These are phyloP conservation scores for Glyphotaelius pellucidus DNA, from an alignment of 2,888 invertebrate species.

Conservation along the genomic window DNA sequence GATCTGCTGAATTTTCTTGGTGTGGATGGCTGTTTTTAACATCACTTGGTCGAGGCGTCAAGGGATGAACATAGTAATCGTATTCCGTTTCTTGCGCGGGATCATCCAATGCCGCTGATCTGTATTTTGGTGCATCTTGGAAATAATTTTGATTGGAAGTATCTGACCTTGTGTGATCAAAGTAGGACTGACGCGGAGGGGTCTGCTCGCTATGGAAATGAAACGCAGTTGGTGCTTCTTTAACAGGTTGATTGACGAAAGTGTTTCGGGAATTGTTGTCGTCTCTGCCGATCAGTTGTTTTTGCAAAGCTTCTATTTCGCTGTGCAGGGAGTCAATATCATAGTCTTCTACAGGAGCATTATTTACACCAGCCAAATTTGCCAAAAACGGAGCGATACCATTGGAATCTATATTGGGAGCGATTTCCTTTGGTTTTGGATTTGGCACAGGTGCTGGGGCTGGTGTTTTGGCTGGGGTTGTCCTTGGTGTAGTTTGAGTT, in stretches of 20 bases:
- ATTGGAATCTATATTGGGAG: not conserved
- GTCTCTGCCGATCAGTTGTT: constrained; percentile 42
- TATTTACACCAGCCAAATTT: not conserved
- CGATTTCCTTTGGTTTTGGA: constrained; percentile 6
- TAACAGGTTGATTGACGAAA: constrained; percentile 4
- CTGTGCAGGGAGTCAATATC: constrained; percentile 42
- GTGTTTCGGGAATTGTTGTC: constrained; percentile 28
- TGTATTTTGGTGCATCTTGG: not conserved
- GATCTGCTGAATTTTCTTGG: not conserved
- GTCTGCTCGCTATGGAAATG: constrained; percentile 16
- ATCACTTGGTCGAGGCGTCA: not conserved
- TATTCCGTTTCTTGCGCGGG: not conserved
- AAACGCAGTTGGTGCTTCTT: constrained; percentile 13
- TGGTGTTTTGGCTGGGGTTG: not conserved
- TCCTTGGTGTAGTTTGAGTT: not conserved
- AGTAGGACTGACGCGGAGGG: constrained; percentile 8
- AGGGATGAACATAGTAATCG: not conserved
- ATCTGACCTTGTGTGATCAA: not conserved
- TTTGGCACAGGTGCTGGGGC: not conserved
- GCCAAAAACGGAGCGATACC: not conserved
- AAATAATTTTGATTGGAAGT: not conserved
- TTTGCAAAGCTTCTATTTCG: constrained; percentile 60
- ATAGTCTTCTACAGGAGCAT: not conserved
- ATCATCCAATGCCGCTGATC: constrained; percentile 2
- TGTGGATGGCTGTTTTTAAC: not conserved